These are phyloP conservation scores for Etheostoma cragini DNA, from an alignment of 2,113 vertebrate genomes.

Conservation along the genomic window DNA sequence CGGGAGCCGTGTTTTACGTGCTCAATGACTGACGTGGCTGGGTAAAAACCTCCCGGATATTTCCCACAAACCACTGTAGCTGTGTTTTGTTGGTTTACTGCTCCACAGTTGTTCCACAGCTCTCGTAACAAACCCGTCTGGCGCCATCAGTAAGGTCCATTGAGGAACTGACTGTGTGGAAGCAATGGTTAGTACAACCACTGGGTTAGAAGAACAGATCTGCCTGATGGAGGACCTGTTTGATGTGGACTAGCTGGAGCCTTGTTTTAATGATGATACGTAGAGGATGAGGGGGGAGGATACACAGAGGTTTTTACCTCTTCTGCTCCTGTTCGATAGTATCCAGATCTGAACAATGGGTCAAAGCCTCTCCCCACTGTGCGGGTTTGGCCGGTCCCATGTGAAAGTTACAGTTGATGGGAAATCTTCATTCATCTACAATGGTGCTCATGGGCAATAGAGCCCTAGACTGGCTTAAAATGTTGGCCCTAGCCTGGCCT, in stretches of 20 bases:
- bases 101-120: background rate
- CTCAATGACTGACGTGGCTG: background rate
- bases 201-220: background rate
- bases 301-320: background rate
- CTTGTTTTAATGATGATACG: constrained; percentile 2
- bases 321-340: background rate
- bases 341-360: background rate
- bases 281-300: background rate
- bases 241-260: background rate
- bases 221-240: background rate
- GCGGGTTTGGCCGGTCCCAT: background rate
- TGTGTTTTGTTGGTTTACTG: background rate
- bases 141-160: background rate
- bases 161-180: background rate
- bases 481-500: no score
- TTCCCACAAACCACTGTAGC: background rate
- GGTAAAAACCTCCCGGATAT: background rate
- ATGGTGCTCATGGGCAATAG: background rate
- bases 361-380: background rate
- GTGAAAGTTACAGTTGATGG: background rate
- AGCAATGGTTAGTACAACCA: constrained; percentile 1
- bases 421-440: background rate
- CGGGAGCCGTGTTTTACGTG: background rate
- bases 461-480: no score
- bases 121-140: constrained; percentile 14